Base-by-base conservation (phyloP, 1,140 invertebrate genomes). In the Chlorops oryzae region DNA sequence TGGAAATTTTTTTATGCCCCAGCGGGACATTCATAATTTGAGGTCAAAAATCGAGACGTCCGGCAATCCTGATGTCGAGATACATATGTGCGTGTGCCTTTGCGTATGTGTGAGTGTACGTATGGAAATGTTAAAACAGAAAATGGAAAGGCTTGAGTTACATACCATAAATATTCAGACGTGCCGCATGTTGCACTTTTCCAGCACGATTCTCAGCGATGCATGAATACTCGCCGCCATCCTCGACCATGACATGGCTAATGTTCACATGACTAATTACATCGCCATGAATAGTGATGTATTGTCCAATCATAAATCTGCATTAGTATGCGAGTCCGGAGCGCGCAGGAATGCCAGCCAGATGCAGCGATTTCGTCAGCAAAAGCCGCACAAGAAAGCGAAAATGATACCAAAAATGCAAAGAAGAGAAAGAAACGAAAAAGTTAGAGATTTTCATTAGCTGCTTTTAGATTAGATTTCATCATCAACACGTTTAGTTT, bases 201-300 rank as follows among this genome's bases (percentile, higher is more conserved):
- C 89, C 89, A 27, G 88, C 86, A 38, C 84, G 77, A 74, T 92
- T 92, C 61, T 82, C 81, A 1, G 87, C 88, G 2, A 77, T 81
- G 67, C 91, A 94, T 35, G 81, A 81, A 74, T 90, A 92, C 65
- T 88, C 84, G 3, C 90, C 90, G n/a, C 90, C 90, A 65, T 92
- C 88, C 65, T 88, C 83, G 5, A 91, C 84, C 73, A 82, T 80
- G 35, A 90, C 86, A 56, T 84, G 81, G 53, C 84, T 87, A 57
- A 93, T 90, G 74, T 92, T 92, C 51, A 90, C 84, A 73, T 89
- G 87, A 68, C 87, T 89, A 65, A 90, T 85, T 51, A 91, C 87
- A 72, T 91, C 87, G 35, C 88, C 88, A 61, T 87, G 82, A 7
- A 83, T 79, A 7, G 86, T 89, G 40, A 87, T 82, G 70, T 87